Conservation (phyloP, 2,113 vertebrate species). For the Caracal caracal region DNA sequence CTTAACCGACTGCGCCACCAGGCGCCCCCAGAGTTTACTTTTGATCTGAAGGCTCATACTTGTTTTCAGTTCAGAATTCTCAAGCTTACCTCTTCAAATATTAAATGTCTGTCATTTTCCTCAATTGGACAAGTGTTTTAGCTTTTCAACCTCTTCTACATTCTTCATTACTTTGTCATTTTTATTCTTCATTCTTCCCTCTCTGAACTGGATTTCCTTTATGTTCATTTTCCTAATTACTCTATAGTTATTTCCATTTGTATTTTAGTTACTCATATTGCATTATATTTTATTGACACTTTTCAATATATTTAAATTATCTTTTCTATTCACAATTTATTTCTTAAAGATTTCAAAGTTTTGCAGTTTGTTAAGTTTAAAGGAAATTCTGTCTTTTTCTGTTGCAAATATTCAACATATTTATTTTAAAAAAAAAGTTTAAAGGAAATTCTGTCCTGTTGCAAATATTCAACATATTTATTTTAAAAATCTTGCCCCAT, state of each 20-base stretch:
- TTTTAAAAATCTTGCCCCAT: not conserved
- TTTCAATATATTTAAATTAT: not conserved
- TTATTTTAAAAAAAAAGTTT: conserved; percentile 29
- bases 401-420: not conserved
- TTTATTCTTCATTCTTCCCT: not conserved
- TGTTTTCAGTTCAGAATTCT: not conserved
- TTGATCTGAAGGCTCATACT: not conserved
- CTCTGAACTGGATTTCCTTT: not conserved
- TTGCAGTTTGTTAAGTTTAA: not conserved
- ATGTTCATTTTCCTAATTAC: not conserved
- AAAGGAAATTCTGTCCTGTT: not conserved
- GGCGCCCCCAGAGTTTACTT: not conserved
- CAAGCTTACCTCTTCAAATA: not conserved
- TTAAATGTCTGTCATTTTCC: not conserved
- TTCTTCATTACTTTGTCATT: not conserved
- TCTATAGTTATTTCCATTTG: not conserved
- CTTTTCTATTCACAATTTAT: not conserved
- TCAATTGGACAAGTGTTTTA: not conserved
- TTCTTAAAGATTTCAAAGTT: not conserved
- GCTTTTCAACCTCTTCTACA: not conserved
- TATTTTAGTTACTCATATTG: not conserved
- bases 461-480: not conserved
- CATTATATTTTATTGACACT: not conserved
- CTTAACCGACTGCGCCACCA: too few species aligned
- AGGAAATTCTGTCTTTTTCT: not conserved